Conservation (phyloP, 2,113 vertebrate species). For the Anser cygnoides region DNA sequence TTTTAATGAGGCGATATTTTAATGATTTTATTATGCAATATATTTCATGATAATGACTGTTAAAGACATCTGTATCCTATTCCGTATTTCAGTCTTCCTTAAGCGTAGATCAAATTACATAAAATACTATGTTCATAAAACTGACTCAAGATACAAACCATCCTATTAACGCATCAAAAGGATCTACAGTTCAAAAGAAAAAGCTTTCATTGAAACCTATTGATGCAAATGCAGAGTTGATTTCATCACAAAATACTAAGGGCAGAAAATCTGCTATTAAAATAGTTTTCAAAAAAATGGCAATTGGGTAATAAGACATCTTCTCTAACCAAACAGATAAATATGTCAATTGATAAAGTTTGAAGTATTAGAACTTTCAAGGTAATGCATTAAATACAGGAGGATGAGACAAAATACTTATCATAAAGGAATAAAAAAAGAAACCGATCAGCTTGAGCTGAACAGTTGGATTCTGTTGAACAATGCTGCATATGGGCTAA, state of each 20-base stretch:
- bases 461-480: background rate
- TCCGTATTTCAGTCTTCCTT: background rate
- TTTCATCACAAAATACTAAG: background rate
- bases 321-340: background rate
- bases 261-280: background rate
- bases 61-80: background rate
- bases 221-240: background rate
- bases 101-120: background rate
- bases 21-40: background rate
- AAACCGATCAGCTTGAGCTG: background rate
- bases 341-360: background rate
- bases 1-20: background rate
- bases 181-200: background rate
- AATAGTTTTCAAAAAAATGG: background rate
- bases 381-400: background rate
- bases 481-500: background rate
- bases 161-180: background rate
- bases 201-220: background rate
- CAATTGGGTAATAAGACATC: background rate
- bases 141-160: background rate
- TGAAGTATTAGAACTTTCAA: background rate
- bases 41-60: background rate
- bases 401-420: background rate
- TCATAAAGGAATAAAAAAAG: background rate
- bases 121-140: background rate